Evolutionary conservation across 2,797 vertebrate genomes (phyloP).

Genomic region (Rhadinocentrus ornatus): DNA sequence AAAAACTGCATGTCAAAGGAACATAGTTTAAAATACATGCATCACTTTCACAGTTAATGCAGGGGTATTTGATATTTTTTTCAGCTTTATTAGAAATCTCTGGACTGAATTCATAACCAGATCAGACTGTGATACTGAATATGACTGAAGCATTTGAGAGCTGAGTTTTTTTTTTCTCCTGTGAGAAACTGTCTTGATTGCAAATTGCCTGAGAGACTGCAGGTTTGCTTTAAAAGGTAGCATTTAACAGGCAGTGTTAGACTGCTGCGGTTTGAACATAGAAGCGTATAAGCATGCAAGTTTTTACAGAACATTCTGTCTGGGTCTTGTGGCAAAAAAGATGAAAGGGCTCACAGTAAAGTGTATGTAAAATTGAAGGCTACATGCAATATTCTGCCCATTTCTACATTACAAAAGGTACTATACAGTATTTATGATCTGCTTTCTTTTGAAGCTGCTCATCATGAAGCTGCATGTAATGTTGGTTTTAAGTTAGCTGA

Average conservation of each 20-base stretch:
- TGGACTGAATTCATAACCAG: conserved; percentile 11
- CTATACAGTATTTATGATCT: conserved; percentile 55
- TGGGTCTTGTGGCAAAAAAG: conserved; percentile 10
- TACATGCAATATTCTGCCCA: conserved; percentile 48
- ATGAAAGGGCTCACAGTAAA: conserved; percentile 12
- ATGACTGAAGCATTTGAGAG: conserved; percentile 38
- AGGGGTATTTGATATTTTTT: conserved; percentile 23
- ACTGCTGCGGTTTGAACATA: conserved; percentile 25
- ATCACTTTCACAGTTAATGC: conserved; percentile 15
- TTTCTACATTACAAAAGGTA: conserved; percentile 45
- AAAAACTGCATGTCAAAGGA: conserved; percentile 12
- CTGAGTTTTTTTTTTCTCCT: conserved; percentile 36
- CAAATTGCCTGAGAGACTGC: conserved; percentile 54
- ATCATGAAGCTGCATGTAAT: conserved; percentile 24
- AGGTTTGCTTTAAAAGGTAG: conserved; percentile 52
- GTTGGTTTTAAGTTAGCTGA: conserved; percentile 8
- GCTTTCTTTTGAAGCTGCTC: conserved; percentile 32
- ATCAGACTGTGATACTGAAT: conserved; percentile 27
- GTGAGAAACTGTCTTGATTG: conserved; percentile 56
- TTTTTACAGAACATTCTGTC: conserved; percentile 23
- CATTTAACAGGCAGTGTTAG: conserved; percentile 30
- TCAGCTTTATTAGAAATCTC: conserved; percentile 10
- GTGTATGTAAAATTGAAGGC: conserved; percentile 15
- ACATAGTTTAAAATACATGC: conserved; percentile 4
- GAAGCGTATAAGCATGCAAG: conserved; percentile 3